Base-by-base conservation (phyloP, 2,113 vertebrate species). In the Marmota flaviventris region DNA sequence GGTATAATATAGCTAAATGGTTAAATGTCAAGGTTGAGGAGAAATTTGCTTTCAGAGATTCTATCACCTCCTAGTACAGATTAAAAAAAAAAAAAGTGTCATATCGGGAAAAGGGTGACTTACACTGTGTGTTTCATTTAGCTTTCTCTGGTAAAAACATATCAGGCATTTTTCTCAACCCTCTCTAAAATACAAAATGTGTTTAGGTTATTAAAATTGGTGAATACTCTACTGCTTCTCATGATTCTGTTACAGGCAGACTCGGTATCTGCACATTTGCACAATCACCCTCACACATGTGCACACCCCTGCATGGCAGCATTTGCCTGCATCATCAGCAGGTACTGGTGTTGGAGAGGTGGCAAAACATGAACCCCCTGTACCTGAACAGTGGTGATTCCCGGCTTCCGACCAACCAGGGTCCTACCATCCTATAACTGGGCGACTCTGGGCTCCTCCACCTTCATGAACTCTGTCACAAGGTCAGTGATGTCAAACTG, bases 351-450 rank as follows among this genome's bases (percentile, higher is more conserved):
- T 0, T 1, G 16, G 9, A n/a, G 4, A 11, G 7, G 17, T 0
- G 24, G 5, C 9, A 51, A 51, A 70, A 2, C 2, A 4, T 0
- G 9, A 37, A 20, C 0, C 0, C 20, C 20, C 9, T 4, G 0
- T 98, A 99, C 99, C 99, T 99, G 99, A 87, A 99, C 99, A 0
- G 99, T 99, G 96, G 99, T 99, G 96, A 99, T 99, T 25, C 99
- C 99, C 0, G 99, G 98, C 96, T 99, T 99, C 2, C 99, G 98
- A 0, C 99, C 99, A 2, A 99, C 98, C 97, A 99, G 97, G 13
- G 99, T 99, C 4, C 99, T 96, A 4, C 99, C 99, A 3, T 99
- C 99, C 48, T 99, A 98, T 25, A 99, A 96, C 95, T 97, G 98
- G 12, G 99, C 99, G 0, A 99, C 98, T 76, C 96, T 99, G 1